phyloP scores from a whole-genome alignment of 2,888 invertebrate species.

The Cantharis rustica region DNA sequence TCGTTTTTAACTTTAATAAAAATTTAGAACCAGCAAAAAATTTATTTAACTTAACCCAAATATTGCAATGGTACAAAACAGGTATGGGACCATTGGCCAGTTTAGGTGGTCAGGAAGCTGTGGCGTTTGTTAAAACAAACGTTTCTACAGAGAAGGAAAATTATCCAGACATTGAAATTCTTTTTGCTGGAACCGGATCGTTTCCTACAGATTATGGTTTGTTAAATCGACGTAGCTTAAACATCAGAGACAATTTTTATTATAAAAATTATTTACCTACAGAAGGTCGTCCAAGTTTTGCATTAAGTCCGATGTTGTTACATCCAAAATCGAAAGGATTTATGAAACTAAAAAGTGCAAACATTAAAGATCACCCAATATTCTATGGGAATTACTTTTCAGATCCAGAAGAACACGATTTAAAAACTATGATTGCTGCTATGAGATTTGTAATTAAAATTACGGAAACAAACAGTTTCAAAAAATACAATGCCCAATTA shows the following conservation, averaged over 20 bases:
- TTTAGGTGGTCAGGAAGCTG: conserved; percentile 66
- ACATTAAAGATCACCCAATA: conserved; percentile 64
- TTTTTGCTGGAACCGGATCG: conserved; percentile 63
- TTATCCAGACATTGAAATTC: conserved; percentile 68
- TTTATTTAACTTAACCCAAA: conserved; percentile 40
- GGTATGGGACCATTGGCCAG: conserved; percentile 61
- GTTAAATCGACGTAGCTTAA: conserved; percentile 27
- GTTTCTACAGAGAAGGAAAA: conserved; percentile 58
- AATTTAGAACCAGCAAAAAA: conserved; percentile 42
- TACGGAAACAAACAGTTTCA: conserved; percentile 57
- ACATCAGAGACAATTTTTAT: conserved; percentile 42
- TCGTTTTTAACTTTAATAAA: conserved; percentile 61
- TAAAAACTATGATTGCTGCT: conserved; percentile 59
- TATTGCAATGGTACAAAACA: conserved; percentile 50
- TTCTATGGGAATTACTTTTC: conserved; percentile 66
- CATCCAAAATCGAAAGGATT: conserved; percentile 61
- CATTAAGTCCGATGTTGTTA: conserved; percentile 62
- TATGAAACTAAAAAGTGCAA: conserved; percentile 57
- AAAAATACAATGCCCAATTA: conserved; percentile 63
- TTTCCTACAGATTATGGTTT: conserved; percentile 62
- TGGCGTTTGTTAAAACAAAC: conserved; percentile 67
- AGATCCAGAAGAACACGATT: conserved; percentile 55
- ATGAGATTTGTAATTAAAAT: conserved; percentile 58
- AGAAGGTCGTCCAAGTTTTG: conserved; percentile 57
- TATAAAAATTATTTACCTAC: conserved; percentile 50